phyloP scores from a whole-genome alignment of 2,888 invertebrate species.

The Synanthedon tipuliformis region DNA sequence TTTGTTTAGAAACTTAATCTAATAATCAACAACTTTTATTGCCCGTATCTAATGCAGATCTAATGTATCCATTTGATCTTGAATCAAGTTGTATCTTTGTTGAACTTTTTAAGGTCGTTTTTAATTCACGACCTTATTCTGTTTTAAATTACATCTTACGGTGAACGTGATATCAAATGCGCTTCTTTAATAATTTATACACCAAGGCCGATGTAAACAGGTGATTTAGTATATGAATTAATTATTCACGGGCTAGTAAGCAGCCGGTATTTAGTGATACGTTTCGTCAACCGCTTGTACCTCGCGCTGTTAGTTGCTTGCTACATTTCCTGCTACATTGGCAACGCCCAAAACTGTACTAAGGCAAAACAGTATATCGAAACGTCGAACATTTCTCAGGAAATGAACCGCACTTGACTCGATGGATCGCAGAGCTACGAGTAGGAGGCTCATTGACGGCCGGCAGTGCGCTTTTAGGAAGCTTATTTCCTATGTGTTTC shows the following conservation, averaged over 20 bases:
- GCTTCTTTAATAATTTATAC: neutral
- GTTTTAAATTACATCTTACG: neutral
- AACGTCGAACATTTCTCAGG: neutral
- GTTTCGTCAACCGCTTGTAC: conserved; percentile 27
- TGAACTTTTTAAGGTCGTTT: neutral
- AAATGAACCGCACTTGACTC: too few relatives aligned
- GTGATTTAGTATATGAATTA: conserved; percentile 18
- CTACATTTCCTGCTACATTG: conserved; percentile 41
- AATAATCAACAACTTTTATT: conserved; percentile 30
- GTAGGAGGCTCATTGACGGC: too few relatives aligned
- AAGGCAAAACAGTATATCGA: neutral
- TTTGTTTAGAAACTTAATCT: conserved; percentile 21
- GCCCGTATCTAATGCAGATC: conserved; percentile 38
- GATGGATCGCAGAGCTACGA: too few relatives aligned
- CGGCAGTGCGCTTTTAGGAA: too few relatives aligned
- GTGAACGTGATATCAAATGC: neutral
- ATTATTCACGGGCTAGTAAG: conserved; percentile 38
- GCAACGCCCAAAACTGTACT: neutral
- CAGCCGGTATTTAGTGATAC: conserved; percentile 29
- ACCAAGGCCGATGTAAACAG: neutral
- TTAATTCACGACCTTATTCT: neutral
- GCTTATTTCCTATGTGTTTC: too few relatives aligned
- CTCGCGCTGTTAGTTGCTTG: conserved; percentile 3
- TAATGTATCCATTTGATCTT: conserved; percentile 27
- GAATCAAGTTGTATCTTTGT: conserved; percentile 10